A percentile compares a stretch with the other conserved stretches of the same genome.
Conservation (phyloP, 64 coral and sea anemone genomes). For the Dendronephthya gigantea region DNA sequence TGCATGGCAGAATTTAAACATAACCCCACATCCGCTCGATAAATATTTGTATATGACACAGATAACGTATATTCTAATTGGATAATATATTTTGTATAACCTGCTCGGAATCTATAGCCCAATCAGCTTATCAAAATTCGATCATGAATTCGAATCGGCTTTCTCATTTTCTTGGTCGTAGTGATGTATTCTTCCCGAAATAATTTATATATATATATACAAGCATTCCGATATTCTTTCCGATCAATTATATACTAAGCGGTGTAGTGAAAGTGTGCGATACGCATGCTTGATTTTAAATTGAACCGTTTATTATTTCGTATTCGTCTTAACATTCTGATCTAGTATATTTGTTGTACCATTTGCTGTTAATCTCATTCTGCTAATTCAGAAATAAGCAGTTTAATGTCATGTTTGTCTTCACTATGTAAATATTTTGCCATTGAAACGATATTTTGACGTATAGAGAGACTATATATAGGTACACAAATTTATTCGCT, state of each 20-base stretch:
- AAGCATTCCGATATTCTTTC: background rate
- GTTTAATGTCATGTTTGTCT: background rate
- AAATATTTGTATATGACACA: too few relatives aligned
- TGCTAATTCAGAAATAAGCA: background rate
- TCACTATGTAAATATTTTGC: too few relatives aligned
- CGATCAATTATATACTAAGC: background rate
- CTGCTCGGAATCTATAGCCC: too few relatives aligned
- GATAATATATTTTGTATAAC: too few relatives aligned
- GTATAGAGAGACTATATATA: too few relatives aligned
- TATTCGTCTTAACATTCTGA: background rate
- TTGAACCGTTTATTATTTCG: background rate
- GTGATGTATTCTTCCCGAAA: background rate
- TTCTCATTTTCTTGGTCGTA: background rate
- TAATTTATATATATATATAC: background rate
- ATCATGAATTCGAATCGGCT: background rate
- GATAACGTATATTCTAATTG: too few relatives aligned
- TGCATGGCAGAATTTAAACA: too few relatives aligned
- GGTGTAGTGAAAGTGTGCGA: background rate
- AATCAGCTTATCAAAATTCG: too few relatives aligned
- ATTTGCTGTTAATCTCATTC: background rate
- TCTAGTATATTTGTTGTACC: background rate
- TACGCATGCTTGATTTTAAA: slow-evolving; percentile 8
- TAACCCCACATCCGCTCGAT: too few relatives aligned
- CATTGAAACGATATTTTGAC: too few relatives aligned
- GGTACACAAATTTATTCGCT: too few relatives aligned